Evolutionary conservation across 1,140 invertebrate genomes (phyloP), one percentile per base, ranked within the genome.

Genomic region (Rhyacophila brunnea): DNA sequence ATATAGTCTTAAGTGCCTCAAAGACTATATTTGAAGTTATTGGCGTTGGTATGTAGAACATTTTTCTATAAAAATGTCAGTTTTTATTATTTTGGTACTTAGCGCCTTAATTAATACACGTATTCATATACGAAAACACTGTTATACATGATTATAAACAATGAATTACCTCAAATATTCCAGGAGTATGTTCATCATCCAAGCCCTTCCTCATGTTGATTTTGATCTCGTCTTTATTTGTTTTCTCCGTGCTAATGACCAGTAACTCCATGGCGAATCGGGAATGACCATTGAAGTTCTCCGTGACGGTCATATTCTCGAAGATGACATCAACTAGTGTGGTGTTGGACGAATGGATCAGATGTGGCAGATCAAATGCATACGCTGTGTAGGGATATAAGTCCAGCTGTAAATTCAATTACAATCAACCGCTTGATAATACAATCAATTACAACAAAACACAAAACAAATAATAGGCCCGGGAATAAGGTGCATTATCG

Each of bases 141-240:
- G n/a, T n/a, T n/a, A n/a, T n/a, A n/a, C n/a, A n/a, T n/a, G n/a
- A n/a, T n/a, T n/a, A n/a, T n/a, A n/a, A n/a, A n/a, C n/a, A n/a
- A n/a, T n/a, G n/a, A n/a, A 28, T 54, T 69, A 87, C 85, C 72
- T 82, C 81, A 68, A 89, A 89, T 34, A 88, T 81, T 14, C 87
- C 87, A 11, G 87, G 87, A 9, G 86, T 83, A 61, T 87, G 84
- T 66, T 89, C 87, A 68, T 89, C 87, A 68, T 89, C 86, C 20
- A 89, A 66, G 51, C 81, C 85, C 66, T 83, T 82, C 40, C 76
- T 73, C 50, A 73, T 68, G n/a, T 78, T 70, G 11, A 83, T 66
- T 1, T 64, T 55, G 68, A 84, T 70, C 0, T 60, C 65, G 10
- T 68, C 54, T 5, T 28, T 9, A 32, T 74, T 72, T 0, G 54